phyloP scores from a whole-genome alignment of 2,113 vertebrate species.

The Gasterosteus aculeatus region DNA sequence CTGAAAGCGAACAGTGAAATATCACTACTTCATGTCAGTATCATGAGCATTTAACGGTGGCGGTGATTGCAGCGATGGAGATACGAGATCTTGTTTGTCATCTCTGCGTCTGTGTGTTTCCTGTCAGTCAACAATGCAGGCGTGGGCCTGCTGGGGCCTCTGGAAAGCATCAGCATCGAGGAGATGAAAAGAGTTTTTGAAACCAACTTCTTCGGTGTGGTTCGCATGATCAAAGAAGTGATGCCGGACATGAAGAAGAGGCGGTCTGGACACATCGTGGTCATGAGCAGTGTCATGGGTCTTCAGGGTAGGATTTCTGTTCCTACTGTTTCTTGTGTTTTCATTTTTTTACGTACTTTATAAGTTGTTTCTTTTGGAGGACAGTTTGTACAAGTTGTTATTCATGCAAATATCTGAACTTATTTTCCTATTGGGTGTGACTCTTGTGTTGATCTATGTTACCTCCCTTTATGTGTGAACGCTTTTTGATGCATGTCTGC shows the following conservation, averaged over 20 bases:
- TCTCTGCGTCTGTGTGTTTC: conserved; percentile 23
- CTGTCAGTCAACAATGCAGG: conserved; percentile 91
- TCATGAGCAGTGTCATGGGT: conserved; percentile 92
- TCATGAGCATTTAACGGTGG: neutral
- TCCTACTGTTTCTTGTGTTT: neutral
- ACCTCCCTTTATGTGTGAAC: conserved; percentile 6
- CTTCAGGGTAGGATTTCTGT: conserved; percentile 75
- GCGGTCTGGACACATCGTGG: conserved; percentile 88
- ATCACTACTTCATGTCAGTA: neutral
- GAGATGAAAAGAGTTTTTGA: conserved; percentile 90
- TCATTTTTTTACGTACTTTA: neutral
- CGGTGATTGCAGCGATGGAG: neutral
- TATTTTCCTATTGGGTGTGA: conserved; percentile 5
- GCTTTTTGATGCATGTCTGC: neutral
- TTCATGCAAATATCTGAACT: neutral
- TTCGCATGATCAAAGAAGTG: conserved; percentile 91
- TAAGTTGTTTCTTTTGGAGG: neutral
- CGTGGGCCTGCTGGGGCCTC: conserved; percentile 87
- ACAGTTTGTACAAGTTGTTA: neutral
- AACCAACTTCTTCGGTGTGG: conserved; percentile 92
- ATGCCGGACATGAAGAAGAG: conserved; percentile 91
- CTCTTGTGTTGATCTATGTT: neutral
- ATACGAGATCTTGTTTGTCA: neutral
- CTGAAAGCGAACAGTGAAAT: no score
- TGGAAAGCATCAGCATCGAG: conserved; percentile 88